These are phyloP conservation scores for Pollimyrus isidori DNA, from an alignment of 2,113 vertebrate species.

Conservation along the genomic window DNA sequence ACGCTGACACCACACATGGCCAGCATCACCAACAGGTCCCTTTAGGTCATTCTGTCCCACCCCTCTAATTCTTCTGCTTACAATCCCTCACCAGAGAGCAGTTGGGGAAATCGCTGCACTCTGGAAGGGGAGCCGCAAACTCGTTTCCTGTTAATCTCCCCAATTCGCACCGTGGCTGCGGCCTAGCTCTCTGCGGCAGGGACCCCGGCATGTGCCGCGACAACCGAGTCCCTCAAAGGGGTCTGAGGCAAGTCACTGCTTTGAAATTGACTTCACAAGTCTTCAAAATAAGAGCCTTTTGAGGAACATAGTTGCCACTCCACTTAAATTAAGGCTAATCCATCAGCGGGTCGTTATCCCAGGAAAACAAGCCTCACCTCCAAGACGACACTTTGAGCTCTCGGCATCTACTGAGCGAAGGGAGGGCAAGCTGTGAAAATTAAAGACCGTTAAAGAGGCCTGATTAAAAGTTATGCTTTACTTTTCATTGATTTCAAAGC, in stretches of 20 bases:
- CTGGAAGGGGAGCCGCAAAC: neutral
- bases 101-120: constrained; percentile 1
- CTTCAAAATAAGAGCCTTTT: neutral
- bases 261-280: neutral
- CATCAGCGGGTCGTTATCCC: neutral
- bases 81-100: neutral
- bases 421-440: neutral
- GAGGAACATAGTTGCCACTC: neutral
- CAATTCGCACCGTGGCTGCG: neutral
- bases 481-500: neutral
- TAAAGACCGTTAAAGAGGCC: neutral
- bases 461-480: constrained; percentile 10
- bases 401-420: neutral
- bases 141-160: constrained; percentile 18
- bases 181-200: neutral
- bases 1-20: constrained; percentile 50
- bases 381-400: neutral
- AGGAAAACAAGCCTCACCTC: neutral
- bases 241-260: neutral
- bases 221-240: neutral
- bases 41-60: constrained; percentile 51
- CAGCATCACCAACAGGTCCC: constrained; percentile 52
- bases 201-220: neutral
- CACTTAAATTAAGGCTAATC: neutral
- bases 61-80: constrained; percentile 41